These are phyloP conservation scores for Calidris pygmaea DNA, from an alignment of 2,113 vertebrate genomes.

Conservation along the genomic window DNA sequence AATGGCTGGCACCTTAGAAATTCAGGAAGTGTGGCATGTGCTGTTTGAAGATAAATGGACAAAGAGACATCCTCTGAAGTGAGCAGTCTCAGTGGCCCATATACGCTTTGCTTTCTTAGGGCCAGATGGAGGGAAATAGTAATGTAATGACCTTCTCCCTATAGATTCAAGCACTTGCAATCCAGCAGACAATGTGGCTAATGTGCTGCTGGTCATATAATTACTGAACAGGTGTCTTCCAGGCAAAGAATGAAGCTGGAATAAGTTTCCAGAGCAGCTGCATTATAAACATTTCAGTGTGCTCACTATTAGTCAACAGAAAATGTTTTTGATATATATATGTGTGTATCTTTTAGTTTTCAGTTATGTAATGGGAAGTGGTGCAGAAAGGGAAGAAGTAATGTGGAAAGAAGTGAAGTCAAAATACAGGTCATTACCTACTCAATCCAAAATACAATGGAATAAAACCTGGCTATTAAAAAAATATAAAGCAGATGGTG, in stretches of 20 bases:
- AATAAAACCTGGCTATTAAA: not conserved
- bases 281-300: not conserved
- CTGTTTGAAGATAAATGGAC: not conserved
- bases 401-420: not conserved
- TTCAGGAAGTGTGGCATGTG: not conserved
- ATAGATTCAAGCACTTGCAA: conserved; percentile 8
- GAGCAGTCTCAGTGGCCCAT: not conserved
- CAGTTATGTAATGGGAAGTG: not conserved
- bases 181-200: not conserved
- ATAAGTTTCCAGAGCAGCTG: conserved; percentile 7
- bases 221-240: conserved; percentile 42
- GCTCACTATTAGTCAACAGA: not conserved
- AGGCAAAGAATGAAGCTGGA: not conserved
- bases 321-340: not conserved
- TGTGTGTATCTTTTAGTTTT: not conserved
- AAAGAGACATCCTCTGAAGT: not conserved
- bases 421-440: not conserved
- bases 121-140: conserved; percentile 39
- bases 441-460: not conserved
- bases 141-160: conserved; percentile 23
- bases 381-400: not conserved
- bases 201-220: conserved; percentile 19
- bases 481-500: not conserved
- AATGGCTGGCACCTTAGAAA: not conserved
- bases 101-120: not conserved